Conservation (phyloP, 2,797 vertebrate species). For the Caiman crocodilus region DNA sequence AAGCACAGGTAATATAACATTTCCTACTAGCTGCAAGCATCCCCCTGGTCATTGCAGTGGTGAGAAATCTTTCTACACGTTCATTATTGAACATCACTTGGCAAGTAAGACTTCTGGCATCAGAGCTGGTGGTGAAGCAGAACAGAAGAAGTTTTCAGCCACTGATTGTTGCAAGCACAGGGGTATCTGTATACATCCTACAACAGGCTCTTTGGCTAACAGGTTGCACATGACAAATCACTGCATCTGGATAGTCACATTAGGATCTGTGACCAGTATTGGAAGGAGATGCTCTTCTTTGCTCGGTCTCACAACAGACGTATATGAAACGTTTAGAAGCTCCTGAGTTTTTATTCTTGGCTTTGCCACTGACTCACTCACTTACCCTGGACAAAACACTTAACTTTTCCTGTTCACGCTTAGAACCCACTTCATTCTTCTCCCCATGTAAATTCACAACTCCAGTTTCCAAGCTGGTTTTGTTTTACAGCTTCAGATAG, state of each 20-base stretch:
- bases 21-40: not conserved
- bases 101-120: not conserved
- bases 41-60: not conserved
- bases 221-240: not conserved
- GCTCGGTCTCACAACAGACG: not conserved
- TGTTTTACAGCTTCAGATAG: not conserved
- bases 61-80: not conserved
- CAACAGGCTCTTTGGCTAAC: not conserved
- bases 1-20: not conserved
- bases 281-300: not conserved
- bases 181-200: not conserved
- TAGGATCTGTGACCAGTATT: not conserved
- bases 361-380: not conserved
- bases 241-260: not conserved
- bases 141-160: not conserved
- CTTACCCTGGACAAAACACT: not conserved
- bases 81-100: constrained; percentile 10
- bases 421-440: not conserved
- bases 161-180: not conserved
- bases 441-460: not conserved
- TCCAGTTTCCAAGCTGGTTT: not conserved
- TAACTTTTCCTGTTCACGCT: not conserved
- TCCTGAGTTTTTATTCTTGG: not conserved
- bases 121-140: not conserved
- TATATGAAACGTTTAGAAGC: not conserved